phyloP scores from a whole-genome alignment of 2,113 vertebrate species.

The Plecturocebus donacophilus region DNA sequence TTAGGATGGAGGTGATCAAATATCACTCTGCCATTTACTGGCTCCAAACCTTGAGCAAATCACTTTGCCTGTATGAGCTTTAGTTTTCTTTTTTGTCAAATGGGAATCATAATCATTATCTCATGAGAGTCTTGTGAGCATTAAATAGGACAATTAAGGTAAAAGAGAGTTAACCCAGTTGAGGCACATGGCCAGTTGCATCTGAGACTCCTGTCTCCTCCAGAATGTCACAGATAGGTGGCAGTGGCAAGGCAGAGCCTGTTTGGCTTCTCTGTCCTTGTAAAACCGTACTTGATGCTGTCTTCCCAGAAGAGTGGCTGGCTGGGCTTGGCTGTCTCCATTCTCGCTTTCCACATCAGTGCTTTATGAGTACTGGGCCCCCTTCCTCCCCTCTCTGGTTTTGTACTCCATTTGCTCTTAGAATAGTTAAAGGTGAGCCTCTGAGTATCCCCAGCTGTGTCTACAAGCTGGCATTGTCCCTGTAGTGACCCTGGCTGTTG shows the following conservation, averaged over 20 bases:
- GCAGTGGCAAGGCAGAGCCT: background rate
- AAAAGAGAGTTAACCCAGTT: background rate
- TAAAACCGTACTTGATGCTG: slow-evolving; percentile 33
- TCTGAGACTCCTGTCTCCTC: background rate
- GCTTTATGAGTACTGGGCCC: background rate
- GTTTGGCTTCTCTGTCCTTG: background rate
- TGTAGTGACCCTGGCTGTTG: background rate
- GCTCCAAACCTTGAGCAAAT: background rate
- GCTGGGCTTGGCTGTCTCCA: background rate
- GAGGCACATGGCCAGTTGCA: background rate
- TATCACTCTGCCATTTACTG: background rate
- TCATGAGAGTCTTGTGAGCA: background rate
- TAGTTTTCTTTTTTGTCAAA: background rate
- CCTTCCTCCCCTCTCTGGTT: background rate
- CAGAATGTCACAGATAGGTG: background rate
- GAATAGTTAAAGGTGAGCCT: background rate
- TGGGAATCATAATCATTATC: background rate
- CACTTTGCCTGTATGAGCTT: background rate
- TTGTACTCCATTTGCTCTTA: background rate
- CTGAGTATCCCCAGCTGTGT: background rate
- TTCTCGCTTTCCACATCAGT: background rate
- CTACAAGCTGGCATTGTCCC: background rate
- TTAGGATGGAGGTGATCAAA: background rate
- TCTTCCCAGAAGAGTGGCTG: background rate
- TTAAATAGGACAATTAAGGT: background rate